Evolutionary conservation across 2,888 invertebrate species (phyloP), one percentile per base, ranked within the genome.

Genomic region (Glyphotaelius pellucidus): DNA sequence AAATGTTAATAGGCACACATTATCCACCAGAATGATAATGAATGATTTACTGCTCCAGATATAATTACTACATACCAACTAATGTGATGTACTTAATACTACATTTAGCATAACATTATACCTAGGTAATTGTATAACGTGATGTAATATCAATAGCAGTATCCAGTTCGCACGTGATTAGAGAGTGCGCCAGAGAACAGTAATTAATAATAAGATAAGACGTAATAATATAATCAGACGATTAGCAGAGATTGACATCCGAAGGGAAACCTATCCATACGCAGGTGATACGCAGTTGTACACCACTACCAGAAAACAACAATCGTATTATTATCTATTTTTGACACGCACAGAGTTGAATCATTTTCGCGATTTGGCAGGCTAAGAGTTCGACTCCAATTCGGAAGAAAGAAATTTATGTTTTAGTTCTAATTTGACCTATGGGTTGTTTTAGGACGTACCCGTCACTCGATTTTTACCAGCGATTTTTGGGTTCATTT

Each of bases 141-240:
- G 14, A 31, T 32, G 38, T 25, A n/a, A 86, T 42, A 86, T 47
- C 42, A 42, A 86, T 86, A 15, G 12, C 86, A 47, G 31, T 38
- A 86, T 47, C n/a, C 86, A 86, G 83, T 86, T 86, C 30, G 42
- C 86, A 86, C 86, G 86, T 86, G 86, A 86, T 86, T 86, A 86
- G 38, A n/a, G 86, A 32, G 38, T 35, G 9, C 32, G 35, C 38
- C 9, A 32, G 83, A 83, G 15, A 35, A 83, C 86, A 86, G 42
- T 86, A 67, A 67, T 25, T 67, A 67, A 67, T 86, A 86, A 86
- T 86, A 86, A 9, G 86, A 86, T 86, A 47, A 47, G 86, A 35
- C 15, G 11, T 42, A 86, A 42, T 30, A 30, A 11, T 86, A 86
- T 86, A 35, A 47, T 30, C 86, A 30, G 35, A 83, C 67, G 67